Base-by-base conservation (phyloP, 2,888 invertebrate species). In the Rhabditoides inermis region DNA sequence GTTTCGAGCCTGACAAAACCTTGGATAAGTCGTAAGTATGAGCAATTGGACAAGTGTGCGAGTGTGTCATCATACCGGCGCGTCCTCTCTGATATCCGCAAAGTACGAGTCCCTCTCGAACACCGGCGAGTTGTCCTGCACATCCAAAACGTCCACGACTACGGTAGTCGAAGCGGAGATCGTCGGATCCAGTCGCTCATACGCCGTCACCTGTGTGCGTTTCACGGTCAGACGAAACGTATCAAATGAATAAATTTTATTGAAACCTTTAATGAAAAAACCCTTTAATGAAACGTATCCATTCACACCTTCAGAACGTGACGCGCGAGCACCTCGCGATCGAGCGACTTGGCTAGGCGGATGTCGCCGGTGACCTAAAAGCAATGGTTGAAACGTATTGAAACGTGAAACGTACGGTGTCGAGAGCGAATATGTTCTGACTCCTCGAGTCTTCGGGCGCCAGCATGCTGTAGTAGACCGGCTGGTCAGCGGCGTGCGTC, bases 41-140 rank as follows among this genome's bases (percentile, higher is more conserved):
- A n/a, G n/a, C n/a, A n/a, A n/a, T n/a, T 42, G 42, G n/a, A 47
- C 4, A 18, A 15, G 3, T 18, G 5, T 25, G 12, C 23, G 5
- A 18, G 3, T 25, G 10, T 26, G 18, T 55, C 64, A 52, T 51
- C n/a, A n/a, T n/a, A 72, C 70, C 58, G 69, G 69, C 39, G 72
- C 88, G 3, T 88, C 87, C 78, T 95, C 95, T 25, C 88, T 80
- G 0, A 94, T 85, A 15, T 86, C 85, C 0, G 90, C 86, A 69
- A 88, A 88, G 77, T 92, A 94, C 66, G 88, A 86, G 53, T 85
- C 85, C 78, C 88, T 85, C 78, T 94, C 94, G 77, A 95, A 95
- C 4, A 84, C 84, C 0, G 95, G 95, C 22, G 86, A 84, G 75
- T 95, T 91, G 78, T 95, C 95, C 77, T 95, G 95, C 63, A 88